phyloP scores from a whole-genome alignment of 2,797 vertebrate genomes.

The Cottoperca gobio region DNA sequence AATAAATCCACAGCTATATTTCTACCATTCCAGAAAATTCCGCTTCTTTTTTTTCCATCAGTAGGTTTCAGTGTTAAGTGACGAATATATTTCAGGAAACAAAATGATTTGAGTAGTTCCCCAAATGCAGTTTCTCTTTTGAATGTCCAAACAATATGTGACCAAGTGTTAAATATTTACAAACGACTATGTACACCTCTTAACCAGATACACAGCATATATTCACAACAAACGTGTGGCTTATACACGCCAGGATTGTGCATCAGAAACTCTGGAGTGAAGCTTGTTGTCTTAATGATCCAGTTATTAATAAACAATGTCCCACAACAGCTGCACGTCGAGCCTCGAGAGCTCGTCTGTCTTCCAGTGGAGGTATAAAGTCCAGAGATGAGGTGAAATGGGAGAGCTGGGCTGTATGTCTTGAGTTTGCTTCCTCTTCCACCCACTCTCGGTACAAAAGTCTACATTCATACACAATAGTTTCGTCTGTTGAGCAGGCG shows the following conservation, averaged over 20 bases:
- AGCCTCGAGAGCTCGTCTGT: neutral
- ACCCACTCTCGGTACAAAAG: constrained; percentile 44
- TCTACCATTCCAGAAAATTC: constrained; percentile 9
- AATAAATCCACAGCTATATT: constrained; percentile 1
- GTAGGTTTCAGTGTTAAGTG: constrained; percentile 27
- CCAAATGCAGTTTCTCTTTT: constrained; percentile 37
- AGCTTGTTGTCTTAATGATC: neutral
- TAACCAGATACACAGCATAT: constrained; percentile 36
- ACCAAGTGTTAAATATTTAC: constrained; percentile 67
- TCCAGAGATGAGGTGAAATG: constrained; percentile 19
- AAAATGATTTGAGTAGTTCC: constrained; percentile 21
- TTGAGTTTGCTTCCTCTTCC: constrained; percentile 15
- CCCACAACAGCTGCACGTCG: neutral
- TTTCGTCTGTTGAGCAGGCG: neutral
- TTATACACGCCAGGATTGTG: constrained; percentile 26
- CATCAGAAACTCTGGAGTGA: constrained; percentile 26
- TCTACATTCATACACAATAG: constrained; percentile 44
- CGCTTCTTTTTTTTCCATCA: constrained; percentile 16
- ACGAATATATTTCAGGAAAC: constrained; percentile 22
- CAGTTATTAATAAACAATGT: constrained; percentile 19
- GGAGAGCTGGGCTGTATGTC: neutral
- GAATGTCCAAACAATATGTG: constrained; percentile 44
- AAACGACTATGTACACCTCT: constrained; percentile 65
- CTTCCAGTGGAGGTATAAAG: constrained; percentile 19
- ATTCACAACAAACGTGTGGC: constrained; percentile 39